Conservation (phyloP, 2,888 invertebrate genomes). For the Mythimna impura region DNA sequence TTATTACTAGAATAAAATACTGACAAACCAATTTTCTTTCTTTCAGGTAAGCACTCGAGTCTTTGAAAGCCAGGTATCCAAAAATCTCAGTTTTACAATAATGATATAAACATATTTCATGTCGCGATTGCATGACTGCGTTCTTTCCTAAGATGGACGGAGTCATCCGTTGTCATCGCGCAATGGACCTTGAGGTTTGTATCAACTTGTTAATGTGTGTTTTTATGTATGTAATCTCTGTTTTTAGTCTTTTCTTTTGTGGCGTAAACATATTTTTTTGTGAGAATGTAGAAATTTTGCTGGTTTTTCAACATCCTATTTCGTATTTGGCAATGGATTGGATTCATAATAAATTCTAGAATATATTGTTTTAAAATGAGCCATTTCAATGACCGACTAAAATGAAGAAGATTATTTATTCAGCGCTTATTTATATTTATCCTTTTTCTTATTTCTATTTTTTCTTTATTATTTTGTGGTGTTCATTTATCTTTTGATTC, state of each 20-base stretch:
- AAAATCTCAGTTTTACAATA: constrained; percentile 13
- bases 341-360: constrained; percentile 10
- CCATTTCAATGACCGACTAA: not conserved
- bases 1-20: not conserved
- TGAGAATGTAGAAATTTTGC: constrained; percentile 33
- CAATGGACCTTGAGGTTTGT: constrained; percentile 70
- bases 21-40: constrained; percentile 14
- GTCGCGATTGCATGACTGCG: constrained; percentile 43
- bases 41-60: constrained; percentile 55
- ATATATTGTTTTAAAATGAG: not conserved
- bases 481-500: not conserved
- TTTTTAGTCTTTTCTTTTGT: constrained; percentile 32
- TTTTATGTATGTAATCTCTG: constrained; percentile 30
- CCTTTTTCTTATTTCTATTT: not conserved
- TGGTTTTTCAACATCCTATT: constrained; percentile 27
- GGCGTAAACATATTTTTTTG: constrained; percentile 26
- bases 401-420: not conserved
- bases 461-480: not conserved
- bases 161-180: constrained; percentile 51
- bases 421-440: not conserved
- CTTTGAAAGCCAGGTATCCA: constrained; percentile 31
- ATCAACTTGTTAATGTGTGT: constrained; percentile 47
- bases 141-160: constrained; percentile 59
- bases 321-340: constrained; percentile 13
- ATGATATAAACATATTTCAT: constrained; percentile 14